Conservation (phyloP, 2,797 vertebrate species). For the Coregonus ussuriensis region DNA sequence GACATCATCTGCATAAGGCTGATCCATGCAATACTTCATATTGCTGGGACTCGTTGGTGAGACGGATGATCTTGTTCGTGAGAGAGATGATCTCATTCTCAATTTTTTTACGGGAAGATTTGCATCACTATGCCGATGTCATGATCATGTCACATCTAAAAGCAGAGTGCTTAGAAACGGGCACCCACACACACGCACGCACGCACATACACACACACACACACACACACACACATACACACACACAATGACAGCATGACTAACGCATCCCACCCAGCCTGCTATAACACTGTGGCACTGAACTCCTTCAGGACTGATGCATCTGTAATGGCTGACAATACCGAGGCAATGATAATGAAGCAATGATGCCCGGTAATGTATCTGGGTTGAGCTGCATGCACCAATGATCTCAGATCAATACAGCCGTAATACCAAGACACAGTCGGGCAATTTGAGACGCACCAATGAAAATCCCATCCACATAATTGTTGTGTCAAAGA, state of each 20-base stretch:
- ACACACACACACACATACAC: slow-evolving; percentile 6
- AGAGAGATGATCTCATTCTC: not conserved
- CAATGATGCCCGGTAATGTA: slow-evolving; percentile 53
- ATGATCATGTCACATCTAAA: slow-evolving; percentile 8
- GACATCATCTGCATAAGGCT: slow-evolving; percentile 2
- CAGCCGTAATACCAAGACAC: slow-evolving; percentile 49
- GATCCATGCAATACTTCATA: not conserved
- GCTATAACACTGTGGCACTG: not conserved
- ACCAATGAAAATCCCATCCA: slow-evolving; percentile 52
- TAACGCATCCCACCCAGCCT: slow-evolving; percentile 13
- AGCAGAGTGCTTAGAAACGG: not conserved
- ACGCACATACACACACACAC: slow-evolving; percentile 1
- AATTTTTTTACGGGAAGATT: not conserved
- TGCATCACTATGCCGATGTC: slow-evolving; percentile 3
- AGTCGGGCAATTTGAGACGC: slow-evolving; percentile 45
- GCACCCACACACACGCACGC: not conserved
- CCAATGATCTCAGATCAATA: slow-evolving; percentile 56
- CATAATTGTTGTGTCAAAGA: slow-evolving; percentile 58
- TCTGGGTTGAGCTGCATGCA: slow-evolving; percentile 49
- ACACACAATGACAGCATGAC: not conserved
- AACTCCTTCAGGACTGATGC: slow-evolving; percentile 16
- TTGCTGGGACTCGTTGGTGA: not conserved
- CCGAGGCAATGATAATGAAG: slow-evolving; percentile 43
- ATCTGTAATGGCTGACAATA: slow-evolving; percentile 38
- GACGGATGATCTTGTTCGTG: not conserved